Evolutionary conservation across 1,140 invertebrate genomes (phyloP).

Genomic region (Carposina sasakii): DNA sequence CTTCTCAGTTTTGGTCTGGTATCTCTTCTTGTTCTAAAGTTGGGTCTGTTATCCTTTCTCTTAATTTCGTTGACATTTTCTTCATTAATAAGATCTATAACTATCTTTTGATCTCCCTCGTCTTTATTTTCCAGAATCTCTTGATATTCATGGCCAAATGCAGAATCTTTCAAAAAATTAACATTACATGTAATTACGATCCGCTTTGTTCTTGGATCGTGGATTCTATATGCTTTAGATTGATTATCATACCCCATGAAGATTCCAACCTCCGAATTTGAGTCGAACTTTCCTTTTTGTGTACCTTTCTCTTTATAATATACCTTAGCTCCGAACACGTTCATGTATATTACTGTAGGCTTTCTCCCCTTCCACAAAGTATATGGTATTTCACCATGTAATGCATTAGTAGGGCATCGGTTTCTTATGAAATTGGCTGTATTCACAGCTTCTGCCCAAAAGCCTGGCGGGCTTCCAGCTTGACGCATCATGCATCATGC

Average conservation of each 20-base stretch:
- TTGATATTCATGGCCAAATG: constrained; percentile 19
- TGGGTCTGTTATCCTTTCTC: neutral
- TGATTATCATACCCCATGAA: constrained; percentile 8
- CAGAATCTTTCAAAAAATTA: constrained; percentile 18
- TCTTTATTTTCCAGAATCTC: constrained; percentile 15
- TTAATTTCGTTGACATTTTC: neutral
- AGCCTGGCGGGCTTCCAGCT: neutral
- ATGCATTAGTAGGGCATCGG: too few species aligned
- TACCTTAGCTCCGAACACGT: too few species aligned
- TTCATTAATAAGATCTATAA: neutral
- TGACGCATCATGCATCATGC: constrained; percentile 8
- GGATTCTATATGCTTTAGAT: constrained; percentile 13
- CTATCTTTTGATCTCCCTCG: neutral
- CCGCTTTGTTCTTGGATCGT: constrained; percentile 13
- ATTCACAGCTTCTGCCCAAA: too few species aligned
- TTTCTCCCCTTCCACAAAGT: too few species aligned
- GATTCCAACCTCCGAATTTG: too few species aligned
- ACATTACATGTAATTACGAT: constrained; percentile 18
- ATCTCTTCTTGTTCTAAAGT: too few species aligned
- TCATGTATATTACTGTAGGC: too few species aligned
- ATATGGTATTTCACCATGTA: too few species aligned
- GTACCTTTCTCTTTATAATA: too few species aligned
- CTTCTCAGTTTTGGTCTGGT: neutral
- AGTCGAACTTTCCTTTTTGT: too few species aligned
- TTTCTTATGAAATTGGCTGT: too few species aligned